Evolutionary conservation across 2,113 vertebrate species (phyloP).

Genomic region (Petaurus breviceps): DNA sequence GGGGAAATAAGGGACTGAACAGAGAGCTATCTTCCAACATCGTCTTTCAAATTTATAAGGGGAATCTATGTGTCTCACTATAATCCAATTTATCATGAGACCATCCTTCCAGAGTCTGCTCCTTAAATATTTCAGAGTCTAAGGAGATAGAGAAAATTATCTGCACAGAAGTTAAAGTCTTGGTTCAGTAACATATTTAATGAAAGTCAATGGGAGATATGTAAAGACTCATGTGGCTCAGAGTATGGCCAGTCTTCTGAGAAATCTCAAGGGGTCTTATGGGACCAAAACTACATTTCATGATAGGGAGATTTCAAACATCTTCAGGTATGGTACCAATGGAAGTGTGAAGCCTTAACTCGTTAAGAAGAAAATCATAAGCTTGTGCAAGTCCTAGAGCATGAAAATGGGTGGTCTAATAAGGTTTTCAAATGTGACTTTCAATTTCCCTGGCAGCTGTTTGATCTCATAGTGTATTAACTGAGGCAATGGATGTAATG

Average conservation of each 20-base stretch:
- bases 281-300: neutral
- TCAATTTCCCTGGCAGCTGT: conserved; percentile 67
- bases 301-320: neutral
- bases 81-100: conserved; percentile 53
- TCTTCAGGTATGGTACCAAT: neutral
- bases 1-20: conserved; percentile 31
- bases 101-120: conserved; percentile 59
- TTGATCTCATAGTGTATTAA: conserved; percentile 59
- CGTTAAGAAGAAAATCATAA: conserved; percentile 16
- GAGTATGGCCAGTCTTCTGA: neutral
- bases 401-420: conserved; percentile 44
- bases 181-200: conserved; percentile 62
- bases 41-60: conserved; percentile 47
- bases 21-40: neutral
- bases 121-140: conserved; percentile 60
- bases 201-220: conserved; percentile 54
- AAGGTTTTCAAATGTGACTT: conserved; percentile 59
- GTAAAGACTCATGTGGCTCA: conserved; percentile 16
- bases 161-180: conserved; percentile 42
- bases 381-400: conserved; percentile 3
- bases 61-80: conserved; percentile 44
- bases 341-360: neutral
- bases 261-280: neutral
- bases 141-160: conserved; percentile 59
- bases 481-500: conserved; percentile 51